phyloP scores from a whole-genome alignment of 2,797 vertebrate genomes.

The Anguilla megastoma region DNA sequence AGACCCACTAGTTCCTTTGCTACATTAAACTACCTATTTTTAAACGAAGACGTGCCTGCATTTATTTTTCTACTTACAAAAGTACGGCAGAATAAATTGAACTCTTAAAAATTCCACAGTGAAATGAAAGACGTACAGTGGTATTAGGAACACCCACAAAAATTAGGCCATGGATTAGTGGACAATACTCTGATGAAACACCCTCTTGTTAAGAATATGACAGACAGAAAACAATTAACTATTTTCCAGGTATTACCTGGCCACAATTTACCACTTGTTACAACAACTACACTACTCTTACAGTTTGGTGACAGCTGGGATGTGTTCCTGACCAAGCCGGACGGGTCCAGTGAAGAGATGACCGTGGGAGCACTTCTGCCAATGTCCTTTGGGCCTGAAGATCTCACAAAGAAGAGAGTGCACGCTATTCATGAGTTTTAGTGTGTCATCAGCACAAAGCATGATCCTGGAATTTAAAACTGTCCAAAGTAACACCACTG shows the following conservation, averaged over 20 bases:
- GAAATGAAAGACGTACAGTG: too few relatives aligned
- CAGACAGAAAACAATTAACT: not conserved
- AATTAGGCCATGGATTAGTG: not conserved
- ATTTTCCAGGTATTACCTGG: not conserved
- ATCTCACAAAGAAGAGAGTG: constrained; percentile 68
- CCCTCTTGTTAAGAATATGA: not conserved
- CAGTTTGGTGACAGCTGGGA: constrained; percentile 86
- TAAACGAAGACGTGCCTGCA: too few relatives aligned
- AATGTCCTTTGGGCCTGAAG: constrained; percentile 81
- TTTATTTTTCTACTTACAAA: too few relatives aligned
- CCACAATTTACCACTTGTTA: not conserved
- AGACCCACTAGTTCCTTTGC: too few relatives aligned
- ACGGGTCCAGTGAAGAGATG: constrained; percentile 71
- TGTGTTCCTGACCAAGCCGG: constrained; percentile 79
- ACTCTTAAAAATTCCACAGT: too few relatives aligned
- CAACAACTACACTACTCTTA: constrained; percentile 28
- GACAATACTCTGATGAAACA: not conserved
- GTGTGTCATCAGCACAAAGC: not conserved
- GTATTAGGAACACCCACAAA: not conserved
- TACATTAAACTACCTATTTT: too few relatives aligned
- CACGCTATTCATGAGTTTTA: constrained; percentile 33
- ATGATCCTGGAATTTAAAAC: not conserved
- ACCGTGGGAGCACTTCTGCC: constrained; percentile 82
- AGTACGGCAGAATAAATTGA: too few relatives aligned
- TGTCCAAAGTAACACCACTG: not conserved